Base-by-base conservation (phyloP, 2,113 vertebrate genomes). In the Picathartes gymnocephalus region DNA sequence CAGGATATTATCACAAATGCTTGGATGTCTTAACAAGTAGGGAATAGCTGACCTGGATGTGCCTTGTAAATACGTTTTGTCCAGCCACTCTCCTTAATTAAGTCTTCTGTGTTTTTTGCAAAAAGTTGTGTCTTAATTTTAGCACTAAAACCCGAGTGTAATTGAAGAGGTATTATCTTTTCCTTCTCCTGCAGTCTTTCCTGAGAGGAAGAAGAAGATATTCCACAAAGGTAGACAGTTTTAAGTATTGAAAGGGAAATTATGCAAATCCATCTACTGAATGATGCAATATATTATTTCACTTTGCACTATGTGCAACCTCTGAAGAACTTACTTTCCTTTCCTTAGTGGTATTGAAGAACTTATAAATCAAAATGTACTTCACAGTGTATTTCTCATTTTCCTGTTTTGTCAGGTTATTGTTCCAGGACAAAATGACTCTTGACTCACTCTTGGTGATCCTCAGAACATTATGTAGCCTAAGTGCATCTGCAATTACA, bases 71-170 rank as follows among this genome's bases (percentile, higher is more conserved):
- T 82, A 71, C 81, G n/a, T 81, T 96, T 88, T 76, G 96, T 86
- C 93, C 95, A 96, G 24, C 51, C 78, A 65, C 96, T 84, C 66
- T 95, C 92, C 56, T 90, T 70, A 70, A 94, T 74, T 77, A 95
- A 2, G 1, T 74, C 76, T n/a, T 51, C 72, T 70, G 86, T 94
- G 85, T 64, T 84, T 81, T 85, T 96, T 50, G 53, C 28, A 78
- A 96, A 81, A 86, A 96, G 35, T 25, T 94, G 90, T 82, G 93
- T 96, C 93, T 95, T 96, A 64, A 97, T 94, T 89, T 94, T 97
- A 71, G 90, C 97, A 25, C 40, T 83, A 74, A 97, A 94, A n/a
- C 96, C 95, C 73, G 96, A 51, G 66, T 95, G 44, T 40, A 97
- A 86, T 5, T 25, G 19, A 61, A 95, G 90, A 37, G 9, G 56